These are phyloP conservation scores for Lonchura striata DNA, from an alignment of 2,113 vertebrate genomes.

Conservation along the genomic window DNA sequence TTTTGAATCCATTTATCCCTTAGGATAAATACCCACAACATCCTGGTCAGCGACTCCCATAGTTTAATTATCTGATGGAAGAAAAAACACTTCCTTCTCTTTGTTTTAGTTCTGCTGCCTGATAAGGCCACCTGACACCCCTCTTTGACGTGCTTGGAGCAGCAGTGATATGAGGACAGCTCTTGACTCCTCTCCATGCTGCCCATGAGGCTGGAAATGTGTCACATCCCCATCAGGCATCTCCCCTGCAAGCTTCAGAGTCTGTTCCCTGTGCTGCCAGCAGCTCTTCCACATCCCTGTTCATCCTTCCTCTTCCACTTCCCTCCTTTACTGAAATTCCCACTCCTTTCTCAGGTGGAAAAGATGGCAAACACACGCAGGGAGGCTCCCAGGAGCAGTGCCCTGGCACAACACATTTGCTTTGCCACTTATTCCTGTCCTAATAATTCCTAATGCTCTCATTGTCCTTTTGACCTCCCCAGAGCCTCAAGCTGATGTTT, in stretches of 20 bases:
- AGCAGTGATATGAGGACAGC: not conserved
- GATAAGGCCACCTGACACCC: not conserved
- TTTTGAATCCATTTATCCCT: conserved; percentile 58
- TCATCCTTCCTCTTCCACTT: not conserved
- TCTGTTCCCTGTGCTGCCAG: not conserved
- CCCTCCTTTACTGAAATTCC: not conserved
- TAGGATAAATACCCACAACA: conserved; percentile 44
- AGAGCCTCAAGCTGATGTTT: not conserved
- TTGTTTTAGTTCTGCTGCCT: not conserved
- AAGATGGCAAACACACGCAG: rapidly evolving
- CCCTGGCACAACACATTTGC: not conserved
- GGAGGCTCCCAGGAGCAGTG: not conserved
- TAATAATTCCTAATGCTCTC: not conserved
- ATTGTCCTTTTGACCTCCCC: not conserved
- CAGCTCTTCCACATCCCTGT: not conserved
- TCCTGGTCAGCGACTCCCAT: conserved; percentile 36
- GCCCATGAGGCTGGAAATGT: not conserved
- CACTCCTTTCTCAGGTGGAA: not conserved
- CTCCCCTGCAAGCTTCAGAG: not conserved
- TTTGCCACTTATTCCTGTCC: not conserved
- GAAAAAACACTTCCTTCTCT: not conserved
- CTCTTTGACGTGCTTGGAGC: not conserved
- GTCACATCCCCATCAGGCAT: not conserved
- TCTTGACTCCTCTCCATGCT: not conserved
- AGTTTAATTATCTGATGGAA: conserved; percentile 26